Conservation (phyloP, 2,888 invertebrate genomes). For the Melanotus villosus region DNA sequence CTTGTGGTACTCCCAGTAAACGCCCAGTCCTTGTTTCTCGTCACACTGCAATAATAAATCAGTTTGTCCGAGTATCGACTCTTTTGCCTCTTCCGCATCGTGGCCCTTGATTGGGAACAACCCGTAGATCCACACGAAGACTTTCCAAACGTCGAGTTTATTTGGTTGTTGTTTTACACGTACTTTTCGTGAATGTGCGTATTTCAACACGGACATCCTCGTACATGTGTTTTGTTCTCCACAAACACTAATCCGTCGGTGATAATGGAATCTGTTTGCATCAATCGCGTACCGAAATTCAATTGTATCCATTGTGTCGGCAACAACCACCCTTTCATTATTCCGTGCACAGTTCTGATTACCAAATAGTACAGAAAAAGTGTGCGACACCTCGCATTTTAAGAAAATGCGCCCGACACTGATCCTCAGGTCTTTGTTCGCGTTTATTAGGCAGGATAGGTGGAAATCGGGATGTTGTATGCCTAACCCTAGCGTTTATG, state of each 20-base stretch:
- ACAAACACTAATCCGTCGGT: slow-evolving; percentile 63
- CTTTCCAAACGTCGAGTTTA: slow-evolving; percentile 32
- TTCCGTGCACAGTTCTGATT: slow-evolving; percentile 55
- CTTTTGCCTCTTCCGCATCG: slow-evolving; percentile 49
- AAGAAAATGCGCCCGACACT: not conserved
- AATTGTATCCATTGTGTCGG: slow-evolving; percentile 64
- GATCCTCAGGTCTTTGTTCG: slow-evolving; percentile 6
- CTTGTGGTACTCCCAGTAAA: slow-evolving; percentile 63
- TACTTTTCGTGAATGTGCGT: slow-evolving; percentile 63
- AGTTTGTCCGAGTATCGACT: slow-evolving; percentile 57
- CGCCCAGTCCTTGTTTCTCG: slow-evolving; percentile 67
- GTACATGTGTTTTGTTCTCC: slow-evolving; percentile 66
- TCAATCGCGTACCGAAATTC: slow-evolving; percentile 61
- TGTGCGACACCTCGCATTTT: not conserved
- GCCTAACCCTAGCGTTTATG: slow-evolving; percentile 57
- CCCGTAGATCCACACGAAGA: slow-evolving; percentile 35
- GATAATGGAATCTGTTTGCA: slow-evolving; percentile 64
- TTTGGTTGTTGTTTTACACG: slow-evolving; percentile 65
- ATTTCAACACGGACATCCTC: slow-evolving; percentile 61
- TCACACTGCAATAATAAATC: slow-evolving; percentile 67
- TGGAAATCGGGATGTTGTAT: slow-evolving; percentile 53
- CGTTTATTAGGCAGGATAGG: slow-evolving; percentile 42
- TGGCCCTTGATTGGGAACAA: slow-evolving; percentile 42
- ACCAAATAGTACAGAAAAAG: slow-evolving; percentile 23
- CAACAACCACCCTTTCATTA: slow-evolving; percentile 57